Evolutionary conservation across 1,140 invertebrate species (phyloP), one percentile per base, ranked within the genome.

Genomic region (Thaumatotibia leucotreta): DNA sequence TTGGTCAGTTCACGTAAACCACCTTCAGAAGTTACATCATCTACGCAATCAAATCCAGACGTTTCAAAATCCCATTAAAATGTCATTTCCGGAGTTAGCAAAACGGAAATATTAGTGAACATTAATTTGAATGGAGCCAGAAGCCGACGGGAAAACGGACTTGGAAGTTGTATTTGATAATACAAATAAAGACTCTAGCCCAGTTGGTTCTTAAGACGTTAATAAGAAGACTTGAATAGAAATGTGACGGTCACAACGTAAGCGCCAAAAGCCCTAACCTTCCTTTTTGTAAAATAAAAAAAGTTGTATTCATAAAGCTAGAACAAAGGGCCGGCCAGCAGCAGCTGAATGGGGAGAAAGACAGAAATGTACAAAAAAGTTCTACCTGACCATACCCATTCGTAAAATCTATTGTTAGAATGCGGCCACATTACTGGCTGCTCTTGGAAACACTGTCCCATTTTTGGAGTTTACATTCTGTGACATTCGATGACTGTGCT

Each of bases 341-440:
- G 66, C 54, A 66, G 52, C 64, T 80, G 72, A 80, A 80, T 77
- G 77, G 70, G 23, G 24, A 35, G 67, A 73, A 72, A 69, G 31
- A 68, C 64, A 69, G 23, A 63, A n/a, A 33, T 27, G 45, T 39
- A 66, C 33, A 73, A 77, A 78, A 77, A 75, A 77, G 65, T 61
- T 77, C 72, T 80, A 80, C 77, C 77, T 80, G 77, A 70, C 61
- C 32, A 39, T 68, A 66, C 72, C 70, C 75, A 80, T 75, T 77
- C 70, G 70, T 66, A 67, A 67, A 63, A 63, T 71, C 69, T 72
- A 70, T 75, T 73, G 75, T 73, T 64, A 14, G 17, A 24, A 64
- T 58, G 63, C 58, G 67, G 49, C 39, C 63, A 35, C 61, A 24
- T 62, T 54, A 65, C 23, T 5, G 6, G 24, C 6, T 24, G 24